Percentiles rank a stretch among this genome's conserved stretches.
Conservation (phyloP, 2,797 vertebrate genomes). For the Morus bassanus region DNA sequence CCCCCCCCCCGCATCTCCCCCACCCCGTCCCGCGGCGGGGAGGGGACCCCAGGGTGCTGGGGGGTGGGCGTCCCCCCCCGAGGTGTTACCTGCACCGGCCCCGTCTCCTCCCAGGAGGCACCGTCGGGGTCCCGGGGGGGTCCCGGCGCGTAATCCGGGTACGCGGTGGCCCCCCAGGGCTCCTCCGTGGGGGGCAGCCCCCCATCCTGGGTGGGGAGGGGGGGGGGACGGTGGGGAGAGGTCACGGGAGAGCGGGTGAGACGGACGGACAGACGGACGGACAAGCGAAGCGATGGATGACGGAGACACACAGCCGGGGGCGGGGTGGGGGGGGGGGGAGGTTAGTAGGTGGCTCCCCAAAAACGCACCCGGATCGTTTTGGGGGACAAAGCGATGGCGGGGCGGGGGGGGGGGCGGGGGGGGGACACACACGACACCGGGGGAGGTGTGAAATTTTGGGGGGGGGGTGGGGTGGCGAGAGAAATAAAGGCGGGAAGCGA, state of each 20-base stretch:
- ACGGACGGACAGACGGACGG: background rate
- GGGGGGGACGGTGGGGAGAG: background rate
- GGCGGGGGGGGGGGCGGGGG: no score
- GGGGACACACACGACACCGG: no score
- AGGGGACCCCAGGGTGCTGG: background rate
- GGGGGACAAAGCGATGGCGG: background rate
- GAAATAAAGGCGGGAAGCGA: background rate
- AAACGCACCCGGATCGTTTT: background rate
- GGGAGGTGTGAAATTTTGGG: background rate
- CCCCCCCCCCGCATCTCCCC: background rate
- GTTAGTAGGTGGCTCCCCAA: background rate
- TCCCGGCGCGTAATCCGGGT: background rate
- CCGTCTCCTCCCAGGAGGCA: background rate
- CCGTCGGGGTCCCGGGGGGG: background rate
- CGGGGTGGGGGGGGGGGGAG: background rate
- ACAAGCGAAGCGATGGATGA: background rate
- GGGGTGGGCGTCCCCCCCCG: background rate
- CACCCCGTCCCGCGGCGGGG: background rate
- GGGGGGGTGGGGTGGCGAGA: no score
- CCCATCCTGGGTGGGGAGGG: background rate
- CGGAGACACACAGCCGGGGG: background rate
- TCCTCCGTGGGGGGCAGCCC: background rate
- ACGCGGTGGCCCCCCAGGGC: background rate
- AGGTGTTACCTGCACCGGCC: background rate
- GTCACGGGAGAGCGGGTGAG: background rate